These are phyloP conservation scores for Drosophila vallismaia DNA, from an alignment of 2,888 invertebrate species.

Conservation along the genomic window DNA sequence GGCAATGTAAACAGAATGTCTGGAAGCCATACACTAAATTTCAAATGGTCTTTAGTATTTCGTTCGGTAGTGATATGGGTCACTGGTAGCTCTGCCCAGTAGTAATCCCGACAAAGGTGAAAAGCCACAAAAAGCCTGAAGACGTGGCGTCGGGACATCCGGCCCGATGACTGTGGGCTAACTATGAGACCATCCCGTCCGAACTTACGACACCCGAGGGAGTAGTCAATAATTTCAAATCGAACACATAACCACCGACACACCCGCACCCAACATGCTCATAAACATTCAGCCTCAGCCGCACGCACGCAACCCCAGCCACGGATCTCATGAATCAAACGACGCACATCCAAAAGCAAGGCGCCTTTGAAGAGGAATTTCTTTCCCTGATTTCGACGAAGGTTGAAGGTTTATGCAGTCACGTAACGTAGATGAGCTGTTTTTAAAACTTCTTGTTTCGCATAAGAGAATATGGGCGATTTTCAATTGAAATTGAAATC, in stretches of 20 bases:
- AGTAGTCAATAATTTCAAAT: conserved; percentile 80
- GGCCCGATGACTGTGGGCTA: conserved; percentile 25
- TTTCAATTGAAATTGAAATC: conserved; percentile 46
- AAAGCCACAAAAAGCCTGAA: conserved; percentile 41
- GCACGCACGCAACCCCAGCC: conserved; percentile 23
- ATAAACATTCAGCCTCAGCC: conserved; percentile 22
- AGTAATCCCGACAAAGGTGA: conserved; percentile 3
- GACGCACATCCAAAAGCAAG: conserved; percentile 59
- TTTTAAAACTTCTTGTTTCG: conserved; percentile 8
- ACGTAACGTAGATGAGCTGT: conserved; percentile 21
- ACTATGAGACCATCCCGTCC: conserved; percentile 68
- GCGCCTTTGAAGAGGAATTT: conserved; percentile 39
- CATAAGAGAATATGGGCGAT: conserved; percentile 20
- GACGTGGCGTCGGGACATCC: neutral
- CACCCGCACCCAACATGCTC: conserved; percentile 26
- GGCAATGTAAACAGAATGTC: too few species aligned
- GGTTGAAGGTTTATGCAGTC: conserved; percentile 38
- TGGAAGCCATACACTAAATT: conserved; percentile 61
- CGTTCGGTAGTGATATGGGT: conserved; percentile 28
- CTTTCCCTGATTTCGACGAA: conserved; percentile 20
- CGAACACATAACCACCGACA: conserved; percentile 56
- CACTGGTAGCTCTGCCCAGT: conserved; percentile 16
- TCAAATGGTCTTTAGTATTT: conserved; percentile 55
- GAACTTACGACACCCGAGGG: conserved; percentile 81
- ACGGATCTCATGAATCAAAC: conserved; percentile 71